These are phyloP conservation scores for Epizoanthus stellaris DNA, from an alignment of 92 coral and sea anemone species.

Conservation along the genomic window DNA sequence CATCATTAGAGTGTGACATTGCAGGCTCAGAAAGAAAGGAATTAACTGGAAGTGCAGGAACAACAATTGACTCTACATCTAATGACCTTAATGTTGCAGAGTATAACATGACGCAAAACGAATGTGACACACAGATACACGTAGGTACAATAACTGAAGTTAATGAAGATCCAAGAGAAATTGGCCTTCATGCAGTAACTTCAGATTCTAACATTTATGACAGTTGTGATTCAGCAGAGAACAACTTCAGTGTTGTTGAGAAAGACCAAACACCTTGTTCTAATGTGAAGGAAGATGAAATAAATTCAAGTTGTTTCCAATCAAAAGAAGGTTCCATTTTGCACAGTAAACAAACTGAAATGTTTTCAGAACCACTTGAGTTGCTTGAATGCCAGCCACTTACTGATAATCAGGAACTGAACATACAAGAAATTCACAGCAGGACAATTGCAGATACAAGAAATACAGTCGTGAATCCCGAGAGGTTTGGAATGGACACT, in stretches of 20 bases:
- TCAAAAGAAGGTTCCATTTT: neutral
- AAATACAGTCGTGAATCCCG: neutral
- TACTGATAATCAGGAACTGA: neutral
- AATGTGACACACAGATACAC: neutral
- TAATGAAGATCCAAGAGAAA: neutral
- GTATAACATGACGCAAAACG: neutral
- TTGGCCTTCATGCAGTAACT: neutral
- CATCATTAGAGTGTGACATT: neutral
- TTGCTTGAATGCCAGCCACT: neutral
- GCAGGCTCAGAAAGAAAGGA: neutral
- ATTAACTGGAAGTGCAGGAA: no score
- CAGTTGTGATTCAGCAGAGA: neutral
- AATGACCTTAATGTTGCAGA: neutral
- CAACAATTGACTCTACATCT: no score
- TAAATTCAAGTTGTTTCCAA: neutral
- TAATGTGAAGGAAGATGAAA: neutral
- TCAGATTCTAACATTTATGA: neutral
- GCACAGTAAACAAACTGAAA: no score
- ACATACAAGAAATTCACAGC: neutral
- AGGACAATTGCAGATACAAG: neutral
- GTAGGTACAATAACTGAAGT: neutral
- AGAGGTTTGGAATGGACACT: neutral
- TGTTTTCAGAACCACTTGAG: no score
- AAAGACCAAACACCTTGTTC: neutral
- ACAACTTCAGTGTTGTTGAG: neutral